Evolutionary conservation across 2,888 invertebrate species (phyloP).

Genomic region (Tortricodes alternella): DNA sequence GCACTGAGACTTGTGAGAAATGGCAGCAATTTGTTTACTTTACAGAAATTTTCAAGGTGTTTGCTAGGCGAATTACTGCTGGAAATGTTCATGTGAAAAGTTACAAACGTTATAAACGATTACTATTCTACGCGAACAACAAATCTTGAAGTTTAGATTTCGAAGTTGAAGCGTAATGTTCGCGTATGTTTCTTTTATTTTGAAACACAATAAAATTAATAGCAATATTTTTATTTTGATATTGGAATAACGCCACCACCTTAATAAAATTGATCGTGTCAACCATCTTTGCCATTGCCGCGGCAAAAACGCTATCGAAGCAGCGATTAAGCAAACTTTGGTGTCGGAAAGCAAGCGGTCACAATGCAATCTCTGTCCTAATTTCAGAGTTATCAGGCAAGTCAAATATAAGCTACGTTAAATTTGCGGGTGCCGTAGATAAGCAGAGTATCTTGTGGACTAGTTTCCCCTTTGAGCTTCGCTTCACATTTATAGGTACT

Average conservation of each 20-base stretch:
- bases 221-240: not conserved
- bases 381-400: conserved; percentile 67
- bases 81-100: not conserved
- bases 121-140: too few relatives aligned
- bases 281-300: conserved; percentile 5
- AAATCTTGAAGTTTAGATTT: too few relatives aligned
- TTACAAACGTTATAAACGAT: too few relatives aligned
- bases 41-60: conserved; percentile 18
- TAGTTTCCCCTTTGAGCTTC: conserved; percentile 32
- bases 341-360: conserved; percentile 43
- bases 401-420: conserved; percentile 61
- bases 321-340: conserved; percentile 39
- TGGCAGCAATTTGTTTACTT: conserved; percentile 22
- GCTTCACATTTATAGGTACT: conserved; percentile 9
- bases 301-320: conserved; percentile 37
- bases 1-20: conserved; percentile 25
- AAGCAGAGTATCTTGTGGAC: conserved; percentile 49
- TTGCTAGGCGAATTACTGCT: conserved; percentile 1
- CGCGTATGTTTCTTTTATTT: too few relatives aligned
- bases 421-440: conserved; percentile 48
- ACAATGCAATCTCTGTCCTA: conserved; percentile 68
- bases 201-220: too few relatives aligned
- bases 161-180: too few relatives aligned
- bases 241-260: conserved; percentile 3
- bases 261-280: not conserved